A percentile compares a stretch with the other conserved stretches of the same genome.
Evolutionary conservation across 2,797 vertebrate genomes (phyloP).

Genomic region (Ceryle rudis): DNA sequence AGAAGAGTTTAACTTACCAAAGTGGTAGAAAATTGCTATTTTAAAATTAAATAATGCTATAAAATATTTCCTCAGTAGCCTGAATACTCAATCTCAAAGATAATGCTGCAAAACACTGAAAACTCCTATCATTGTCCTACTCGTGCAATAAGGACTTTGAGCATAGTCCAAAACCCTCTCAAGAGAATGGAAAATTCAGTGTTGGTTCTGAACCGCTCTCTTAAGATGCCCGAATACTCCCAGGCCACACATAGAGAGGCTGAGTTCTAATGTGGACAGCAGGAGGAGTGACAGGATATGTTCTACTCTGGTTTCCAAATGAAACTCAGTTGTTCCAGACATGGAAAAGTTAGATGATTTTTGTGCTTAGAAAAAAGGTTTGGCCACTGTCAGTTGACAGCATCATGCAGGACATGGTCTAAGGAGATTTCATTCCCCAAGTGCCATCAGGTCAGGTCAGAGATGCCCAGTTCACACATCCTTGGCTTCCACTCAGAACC

Average conservation of each 20-base stretch:
- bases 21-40: not conserved
- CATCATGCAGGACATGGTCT: not conserved
- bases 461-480: not conserved
- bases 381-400: not conserved
- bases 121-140: not conserved
- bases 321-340: not conserved
- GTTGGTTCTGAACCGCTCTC: not conserved
- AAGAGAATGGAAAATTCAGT: not conserved
- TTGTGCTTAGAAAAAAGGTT: not conserved
- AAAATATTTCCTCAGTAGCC: not conserved
- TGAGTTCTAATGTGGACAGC: not conserved
- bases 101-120: not conserved
- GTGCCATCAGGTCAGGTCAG: not conserved
- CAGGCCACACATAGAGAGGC: rapidly evolving
- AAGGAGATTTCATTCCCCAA: not conserved
- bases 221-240: not conserved
- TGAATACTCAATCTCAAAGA: not conserved
- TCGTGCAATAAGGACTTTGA: not conserved
- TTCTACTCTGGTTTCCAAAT: not conserved
- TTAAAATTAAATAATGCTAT: not conserved
- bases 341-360: not conserved
- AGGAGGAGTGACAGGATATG: not conserved
- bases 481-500: not conserved
- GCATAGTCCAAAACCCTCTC: not conserved
- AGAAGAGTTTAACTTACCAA: not conserved